Conservation (phyloP, 2,888 invertebrate genomes). For the Chloroclystis v-ata region DNA sequence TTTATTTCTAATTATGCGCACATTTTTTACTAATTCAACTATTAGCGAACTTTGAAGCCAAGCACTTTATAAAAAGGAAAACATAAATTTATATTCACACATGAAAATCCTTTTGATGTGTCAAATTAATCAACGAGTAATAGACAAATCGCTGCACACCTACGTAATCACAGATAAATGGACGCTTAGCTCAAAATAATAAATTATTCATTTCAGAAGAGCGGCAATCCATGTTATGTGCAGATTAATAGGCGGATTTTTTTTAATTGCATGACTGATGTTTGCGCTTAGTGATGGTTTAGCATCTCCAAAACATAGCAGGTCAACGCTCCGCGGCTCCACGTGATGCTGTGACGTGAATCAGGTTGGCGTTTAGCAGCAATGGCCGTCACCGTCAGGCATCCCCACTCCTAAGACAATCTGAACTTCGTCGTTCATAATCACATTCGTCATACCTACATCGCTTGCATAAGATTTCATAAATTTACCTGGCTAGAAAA, state of each 20-base stretch:
- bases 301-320: conserved; percentile 69
- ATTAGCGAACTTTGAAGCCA: not conserved
- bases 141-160: conserved; percentile 42
- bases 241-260: conserved; percentile 43
- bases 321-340: conserved; percentile 65
- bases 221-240: conserved; percentile 33
- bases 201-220: conserved; percentile 39
- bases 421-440: conserved; percentile 36
- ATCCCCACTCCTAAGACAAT: conserved; percentile 51
- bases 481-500: too few species aligned
- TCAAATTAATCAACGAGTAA: conserved; percentile 37
- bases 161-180: conserved; percentile 40
- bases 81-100: not conserved
- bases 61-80: not conserved
- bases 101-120: conserved; percentile 13
- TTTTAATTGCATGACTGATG: conserved; percentile 46
- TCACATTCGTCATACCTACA: conserved; percentile 39
- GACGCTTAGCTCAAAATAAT: conserved; percentile 42
- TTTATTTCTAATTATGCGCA: too few species aligned
- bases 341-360: conserved; percentile 67
- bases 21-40: too few species aligned
- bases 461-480: conserved; percentile 30
- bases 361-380: conserved; percentile 35
- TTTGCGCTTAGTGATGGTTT: conserved; percentile 38
- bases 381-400: conserved; percentile 50